A percentile compares a stretch with the other conserved stretches of the same genome.
These are phyloP conservation scores for Drosophila monieri DNA, from an alignment of 2,888 invertebrate genomes.

Conservation along the genomic window DNA sequence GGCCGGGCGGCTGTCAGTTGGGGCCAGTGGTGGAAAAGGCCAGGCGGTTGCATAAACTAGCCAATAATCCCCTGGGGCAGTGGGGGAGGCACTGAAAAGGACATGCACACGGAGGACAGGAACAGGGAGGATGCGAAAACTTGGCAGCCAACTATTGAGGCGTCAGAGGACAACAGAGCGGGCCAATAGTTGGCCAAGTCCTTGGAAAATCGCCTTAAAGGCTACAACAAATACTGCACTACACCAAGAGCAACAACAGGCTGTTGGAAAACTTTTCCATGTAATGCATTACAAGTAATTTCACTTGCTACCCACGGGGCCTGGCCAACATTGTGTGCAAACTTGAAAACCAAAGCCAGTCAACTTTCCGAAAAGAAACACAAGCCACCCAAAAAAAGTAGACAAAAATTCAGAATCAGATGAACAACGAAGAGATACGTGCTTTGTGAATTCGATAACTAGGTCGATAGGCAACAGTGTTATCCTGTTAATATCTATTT, in stretches of 20 bases:
- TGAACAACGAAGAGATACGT: conserved; percentile 7
- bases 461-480: conserved; percentile 44
- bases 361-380: conserved; percentile 43
- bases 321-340: conserved; percentile 38
- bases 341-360: conserved; percentile 54
- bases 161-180: conserved; percentile 49
- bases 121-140: conserved; percentile 5
- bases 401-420: conserved; percentile 46
- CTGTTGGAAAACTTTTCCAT: conserved; percentile 60
- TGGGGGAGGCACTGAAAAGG: conserved; percentile 30
- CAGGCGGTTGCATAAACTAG: conserved; percentile 61
- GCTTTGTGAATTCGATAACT: conserved; percentile 38
- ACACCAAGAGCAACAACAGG: conserved; percentile 12
- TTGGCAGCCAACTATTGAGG: conserved; percentile 31
- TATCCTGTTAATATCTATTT: conserved; percentile 11
- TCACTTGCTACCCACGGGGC: conserved; percentile 60
- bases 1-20: conserved; percentile 35
- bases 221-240: conserved; percentile 45
- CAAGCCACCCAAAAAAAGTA: conserved; percentile 25
- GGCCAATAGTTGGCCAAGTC: conserved; percentile 42
- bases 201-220: conserved; percentile 58
- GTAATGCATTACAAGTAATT: conserved; percentile 78
- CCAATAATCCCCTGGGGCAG: conserved; percentile 64
- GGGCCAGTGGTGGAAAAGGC: background rate
- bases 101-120: background rate